Percentiles rank a stretch among this genome's conserved stretches.
These are phyloP conservation scores for Drosophila fulvimacula DNA, from an alignment of 2,888 invertebrate genomes.

Conservation along the genomic window DNA sequence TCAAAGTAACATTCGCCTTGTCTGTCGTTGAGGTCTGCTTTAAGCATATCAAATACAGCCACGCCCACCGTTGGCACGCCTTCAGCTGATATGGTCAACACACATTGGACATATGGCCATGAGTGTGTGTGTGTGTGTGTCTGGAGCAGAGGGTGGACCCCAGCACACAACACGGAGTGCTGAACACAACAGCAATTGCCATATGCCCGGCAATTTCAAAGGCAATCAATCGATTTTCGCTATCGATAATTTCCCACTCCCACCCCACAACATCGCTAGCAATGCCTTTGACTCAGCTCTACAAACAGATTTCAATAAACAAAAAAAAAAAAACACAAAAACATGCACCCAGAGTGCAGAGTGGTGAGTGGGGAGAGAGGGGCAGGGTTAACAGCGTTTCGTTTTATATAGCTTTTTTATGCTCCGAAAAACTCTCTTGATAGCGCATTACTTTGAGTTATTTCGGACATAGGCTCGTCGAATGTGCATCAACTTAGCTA, in stretches of 20 bases:
- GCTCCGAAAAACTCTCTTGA: neutral
- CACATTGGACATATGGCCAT: slow-evolving; percentile 2
- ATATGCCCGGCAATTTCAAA: slow-evolving; percentile 10
- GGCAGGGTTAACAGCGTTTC: neutral
- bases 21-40: slow-evolving; percentile 5
- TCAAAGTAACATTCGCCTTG: slow-evolving; percentile 41
- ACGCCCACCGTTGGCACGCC: slow-evolving; percentile 13
- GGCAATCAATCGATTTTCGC: slow-evolving; percentile 18
- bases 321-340: neutral
- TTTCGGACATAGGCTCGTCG: neutral
- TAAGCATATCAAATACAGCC: slow-evolving; percentile 23
- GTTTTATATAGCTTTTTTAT: neutral
- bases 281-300: neutral
- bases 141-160: neutral
- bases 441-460: neutral
- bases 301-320: slow-evolving; percentile 1
- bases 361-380: too few species aligned
- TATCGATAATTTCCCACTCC: slow-evolving; percentile 11
- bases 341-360: neutral
- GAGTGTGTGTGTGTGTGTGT: neutral
- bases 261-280: neutral
- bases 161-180: neutral
- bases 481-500: slow-evolving; percentile 3
- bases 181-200: slow-evolving; percentile 10
- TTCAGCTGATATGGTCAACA: neutral